Percentiles rank a stretch among this genome's conserved stretches.
Conservation (phyloP, 2,797 vertebrate genomes). For the Trachops cirrhosus region DNA sequence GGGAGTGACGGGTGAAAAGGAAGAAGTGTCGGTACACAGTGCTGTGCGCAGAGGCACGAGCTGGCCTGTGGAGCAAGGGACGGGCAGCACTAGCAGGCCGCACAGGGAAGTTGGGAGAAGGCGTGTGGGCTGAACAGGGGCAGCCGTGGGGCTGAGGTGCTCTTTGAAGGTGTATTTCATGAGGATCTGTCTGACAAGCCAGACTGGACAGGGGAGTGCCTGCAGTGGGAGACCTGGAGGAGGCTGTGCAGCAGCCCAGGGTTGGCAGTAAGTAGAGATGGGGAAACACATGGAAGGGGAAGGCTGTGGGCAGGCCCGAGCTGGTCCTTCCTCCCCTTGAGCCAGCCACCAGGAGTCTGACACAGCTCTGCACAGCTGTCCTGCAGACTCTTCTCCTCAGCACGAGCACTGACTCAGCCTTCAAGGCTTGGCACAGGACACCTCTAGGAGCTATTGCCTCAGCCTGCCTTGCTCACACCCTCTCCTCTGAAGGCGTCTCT, state of each 20-base stretch:
- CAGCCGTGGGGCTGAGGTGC: not conserved
- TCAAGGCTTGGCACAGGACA: not conserved
- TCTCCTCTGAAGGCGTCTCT: not conserved
- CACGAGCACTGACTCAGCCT: not conserved
- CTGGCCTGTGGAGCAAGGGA: not conserved
- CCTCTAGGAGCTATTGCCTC: not conserved
- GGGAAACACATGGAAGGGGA: not conserved
- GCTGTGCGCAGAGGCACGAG: not conserved
- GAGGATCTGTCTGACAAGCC: not conserved
- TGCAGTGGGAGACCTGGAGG: not conserved
- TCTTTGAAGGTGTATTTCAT: not conserved
- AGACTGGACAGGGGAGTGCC: conserved; percentile 3
- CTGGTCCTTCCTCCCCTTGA: not conserved
- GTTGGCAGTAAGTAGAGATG: not conserved
- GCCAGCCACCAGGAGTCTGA: not conserved
- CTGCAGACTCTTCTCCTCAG: not conserved
- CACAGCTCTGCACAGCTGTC: not conserved
- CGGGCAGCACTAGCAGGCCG: no score
- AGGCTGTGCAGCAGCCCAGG: not conserved
- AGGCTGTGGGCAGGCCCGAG: not conserved
- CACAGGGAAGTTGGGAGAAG: not conserved
- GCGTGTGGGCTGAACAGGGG: not conserved
- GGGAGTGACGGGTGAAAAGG: not conserved
- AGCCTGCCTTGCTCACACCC: not conserved
- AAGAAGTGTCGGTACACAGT: not conserved